Base-by-base conservation (phyloP, 1,140 invertebrate genomes). In the Drosophila suzukii region DNA sequence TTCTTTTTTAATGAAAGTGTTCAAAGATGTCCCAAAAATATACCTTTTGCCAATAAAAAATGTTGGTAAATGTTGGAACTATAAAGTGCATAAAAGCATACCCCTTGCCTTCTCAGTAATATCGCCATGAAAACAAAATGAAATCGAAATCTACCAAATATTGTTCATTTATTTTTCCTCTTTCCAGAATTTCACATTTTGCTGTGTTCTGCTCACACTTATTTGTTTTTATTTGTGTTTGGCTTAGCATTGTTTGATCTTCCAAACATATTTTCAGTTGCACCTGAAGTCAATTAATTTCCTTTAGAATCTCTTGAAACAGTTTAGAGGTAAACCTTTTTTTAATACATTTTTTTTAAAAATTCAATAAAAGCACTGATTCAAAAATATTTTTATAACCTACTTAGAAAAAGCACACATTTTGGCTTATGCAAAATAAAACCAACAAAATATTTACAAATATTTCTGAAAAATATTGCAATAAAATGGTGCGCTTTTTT, bases 201-300 rank as follows among this genome's bases (percentile, higher is more conserved):
- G 17, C 32, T 12, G 32, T 13, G 34, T 30, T 46, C 15, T 32
- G 6, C n/a, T 46, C 30, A 13, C 20, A 46, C 20, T 20, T 60
- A 7, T 36, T 58, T 59, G n/a, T 13, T 55, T 15, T 34, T 34
- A 7, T 41, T 41, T 67, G 36, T 15, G 2, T 63, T 57, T 57
- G 27, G 39, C 53, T 47, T 44, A 38, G n/a, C 38, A n/a, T 50
- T 66, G 7, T 41, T 66, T 41, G 11, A 41, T 10, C 12, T 15
- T 8, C 10, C 12, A 15, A 32, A 38, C n/a, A 20, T 38, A 10
- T 27, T 30, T 24, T 24, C 39, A n/a, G 13, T 2, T 8, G 13
- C 6, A n/a, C 20, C 27, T 44, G 3, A 41, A 15, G 7, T 15
- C 39, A 6, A 7, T 15, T 0, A n/a, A 8, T 15, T 41, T 8